A percentile compares a stretch with the other conserved stretches of the same genome.
These are phyloP conservation scores for Sebastes jordani DNA, from an alignment of 2,797 vertebrate species.

Conservation along the genomic window DNA sequence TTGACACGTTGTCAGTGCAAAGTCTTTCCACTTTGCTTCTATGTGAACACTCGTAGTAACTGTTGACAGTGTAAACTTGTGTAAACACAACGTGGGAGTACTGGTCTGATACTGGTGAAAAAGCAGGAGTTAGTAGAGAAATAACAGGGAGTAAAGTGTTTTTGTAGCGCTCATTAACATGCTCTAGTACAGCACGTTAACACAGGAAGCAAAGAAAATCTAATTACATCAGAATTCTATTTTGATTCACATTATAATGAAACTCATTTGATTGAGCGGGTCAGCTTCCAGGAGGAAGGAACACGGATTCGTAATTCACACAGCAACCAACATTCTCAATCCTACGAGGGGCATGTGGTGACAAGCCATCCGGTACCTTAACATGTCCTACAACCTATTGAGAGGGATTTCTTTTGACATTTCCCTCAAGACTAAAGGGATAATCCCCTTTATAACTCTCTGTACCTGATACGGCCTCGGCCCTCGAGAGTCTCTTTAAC, in stretches of 20 bases:
- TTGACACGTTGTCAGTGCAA: conserved; percentile 27
- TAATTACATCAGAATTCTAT: not conserved
- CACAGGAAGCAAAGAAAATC: conserved; percentile 9
- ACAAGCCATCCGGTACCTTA: conserved; percentile 59
- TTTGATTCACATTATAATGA: conserved; percentile 5
- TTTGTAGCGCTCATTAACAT: not conserved
- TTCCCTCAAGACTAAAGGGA: conserved; percentile 64
- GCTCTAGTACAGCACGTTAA: not conserved
- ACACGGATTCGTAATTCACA: conserved; percentile 17
- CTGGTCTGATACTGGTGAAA: not conserved
- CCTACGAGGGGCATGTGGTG: conserved; percentile 45
- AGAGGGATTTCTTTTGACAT: conserved; percentile 66
- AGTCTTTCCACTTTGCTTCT: not conserved
- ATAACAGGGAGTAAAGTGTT: not conserved
- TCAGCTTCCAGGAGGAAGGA: not conserved
- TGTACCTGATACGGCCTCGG: conserved; percentile 68
- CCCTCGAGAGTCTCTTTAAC: conserved; percentile 69
- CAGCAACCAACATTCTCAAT: conserved; percentile 31
- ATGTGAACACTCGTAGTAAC: conserved; percentile 3
- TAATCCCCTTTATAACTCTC: conserved; percentile 70
- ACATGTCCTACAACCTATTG: conserved; percentile 58
- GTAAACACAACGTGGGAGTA: not conserved
- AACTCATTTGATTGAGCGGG: conserved; percentile 5
- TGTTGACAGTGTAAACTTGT: not conserved
- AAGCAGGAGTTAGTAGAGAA: not conserved